phyloP scores from a whole-genome alignment of 2,888 invertebrate species.

The Athalia circularis region DNA sequence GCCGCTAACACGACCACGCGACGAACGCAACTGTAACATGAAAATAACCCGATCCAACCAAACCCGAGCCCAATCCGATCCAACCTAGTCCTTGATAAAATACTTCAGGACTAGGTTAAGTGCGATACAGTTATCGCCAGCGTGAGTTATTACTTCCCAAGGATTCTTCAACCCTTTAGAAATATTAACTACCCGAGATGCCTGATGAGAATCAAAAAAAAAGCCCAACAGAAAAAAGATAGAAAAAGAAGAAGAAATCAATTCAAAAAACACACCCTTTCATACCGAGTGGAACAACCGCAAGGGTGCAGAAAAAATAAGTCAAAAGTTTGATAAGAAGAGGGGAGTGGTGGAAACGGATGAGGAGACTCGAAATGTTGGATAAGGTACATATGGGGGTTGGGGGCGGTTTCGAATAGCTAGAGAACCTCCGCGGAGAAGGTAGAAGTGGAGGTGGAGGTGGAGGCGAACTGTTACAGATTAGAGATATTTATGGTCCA shows the following conservation, averaged over 20 bases:
- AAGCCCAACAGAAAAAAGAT: background rate
- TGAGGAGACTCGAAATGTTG: conserved; percentile 16
- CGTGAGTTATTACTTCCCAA: conserved; percentile 29
- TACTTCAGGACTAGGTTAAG: background rate
- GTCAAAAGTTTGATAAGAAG: conserved; percentile 5
- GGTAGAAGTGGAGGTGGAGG: conserved; percentile 40
- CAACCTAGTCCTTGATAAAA: background rate
- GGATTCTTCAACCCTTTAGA: conserved; percentile 30
- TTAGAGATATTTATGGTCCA: conserved; percentile 70
- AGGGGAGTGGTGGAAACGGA: conserved; percentile 30
- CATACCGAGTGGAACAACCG: background rate
- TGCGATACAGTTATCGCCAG: conserved; percentile 48
- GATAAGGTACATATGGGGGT: conserved; percentile 27
- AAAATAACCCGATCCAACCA: too few relatives aligned
- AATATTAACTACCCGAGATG: conserved; percentile 11
- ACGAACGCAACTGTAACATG: too few relatives aligned
- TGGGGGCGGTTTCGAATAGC: conserved; percentile 33
- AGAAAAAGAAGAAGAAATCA: background rate
- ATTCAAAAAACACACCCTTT: background rate
- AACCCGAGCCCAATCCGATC: too few relatives aligned
- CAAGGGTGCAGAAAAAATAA: background rate
- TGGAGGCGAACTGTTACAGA: conserved; percentile 60
- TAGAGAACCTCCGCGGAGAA: conserved; percentile 6
- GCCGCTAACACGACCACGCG: background rate
- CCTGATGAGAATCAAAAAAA: background rate